A percentile compares a stretch with the other conserved stretches of the same genome.
phyloP scores from a whole-genome alignment of 2,113 vertebrate genomes.

The Leucopsar rothschildi region DNA sequence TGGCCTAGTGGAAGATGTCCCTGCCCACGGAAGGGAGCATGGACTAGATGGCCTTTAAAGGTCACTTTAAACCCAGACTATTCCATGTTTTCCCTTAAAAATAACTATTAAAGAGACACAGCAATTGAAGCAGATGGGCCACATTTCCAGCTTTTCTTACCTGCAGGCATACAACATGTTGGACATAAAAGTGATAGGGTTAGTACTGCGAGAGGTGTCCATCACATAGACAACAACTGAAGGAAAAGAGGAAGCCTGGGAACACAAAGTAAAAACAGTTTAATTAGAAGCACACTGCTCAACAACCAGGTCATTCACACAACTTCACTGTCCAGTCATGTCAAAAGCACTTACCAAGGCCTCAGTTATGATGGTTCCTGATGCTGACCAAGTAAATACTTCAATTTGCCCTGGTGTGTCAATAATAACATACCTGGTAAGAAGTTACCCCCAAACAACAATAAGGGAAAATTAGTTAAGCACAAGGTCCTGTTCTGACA shows the following conservation, averaged over 20 bases:
- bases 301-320: background rate
- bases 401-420: constrained; percentile 98
- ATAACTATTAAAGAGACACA: background rate
- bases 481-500: background rate
- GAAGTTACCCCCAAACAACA: background rate
- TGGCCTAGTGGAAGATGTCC: background rate
- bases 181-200: constrained; percentile 97
- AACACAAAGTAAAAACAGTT: background rate
- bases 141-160: constrained; percentile 65
- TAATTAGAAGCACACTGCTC: background rate
- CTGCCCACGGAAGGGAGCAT: accelerated
- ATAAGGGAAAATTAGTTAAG: background rate
- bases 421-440: constrained; percentile 88
- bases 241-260: constrained; percentile 91
- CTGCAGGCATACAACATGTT: constrained; percentile 99
- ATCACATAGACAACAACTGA: constrained; percentile 95
- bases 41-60: background rate
- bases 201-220: constrained; percentile 95
- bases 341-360: constrained; percentile 79
- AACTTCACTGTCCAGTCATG: background rate
- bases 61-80: background rate
- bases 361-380: constrained; percentile 96
- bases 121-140: background rate
- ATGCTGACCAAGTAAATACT: constrained; percentile 98
- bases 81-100: background rate